Conservation (phyloP, 2,113 vertebrate genomes). For the Scolopax mira region DNA sequence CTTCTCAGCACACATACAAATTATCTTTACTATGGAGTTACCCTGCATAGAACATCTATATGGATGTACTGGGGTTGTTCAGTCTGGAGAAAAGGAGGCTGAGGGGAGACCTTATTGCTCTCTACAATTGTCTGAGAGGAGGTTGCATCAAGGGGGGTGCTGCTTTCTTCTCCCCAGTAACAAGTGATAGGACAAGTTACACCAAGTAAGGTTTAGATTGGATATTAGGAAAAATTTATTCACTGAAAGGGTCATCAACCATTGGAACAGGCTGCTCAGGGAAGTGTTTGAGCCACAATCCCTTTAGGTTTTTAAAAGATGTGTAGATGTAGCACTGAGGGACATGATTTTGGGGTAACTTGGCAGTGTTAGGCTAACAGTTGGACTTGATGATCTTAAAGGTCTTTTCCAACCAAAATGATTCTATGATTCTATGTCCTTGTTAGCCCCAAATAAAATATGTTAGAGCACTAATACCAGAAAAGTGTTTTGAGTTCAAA, state of each 20-base stretch:
- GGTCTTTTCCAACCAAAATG: background rate
- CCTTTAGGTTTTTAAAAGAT: background rate
- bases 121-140: background rate
- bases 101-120: background rate
- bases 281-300: background rate
- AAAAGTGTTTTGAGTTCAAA: background rate
- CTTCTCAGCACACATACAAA: background rate
- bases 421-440: background rate
- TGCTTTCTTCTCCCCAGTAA: background rate
- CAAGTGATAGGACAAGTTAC: background rate
- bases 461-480: background rate
- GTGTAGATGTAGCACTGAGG: background rate
- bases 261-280: background rate
- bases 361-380: background rate
- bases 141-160: background rate
- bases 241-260: background rate
- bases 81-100: no score
- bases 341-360: background rate
- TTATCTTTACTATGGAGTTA: background rate
- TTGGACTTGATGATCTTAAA: background rate
- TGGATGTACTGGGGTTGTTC: no score
- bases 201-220: background rate
- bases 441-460: background rate
- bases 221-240: background rate
- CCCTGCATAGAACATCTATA: no score